Evolutionary conservation across 2,113 vertebrate genomes (phyloP).

Genomic region (Epinephelus moara): DNA sequence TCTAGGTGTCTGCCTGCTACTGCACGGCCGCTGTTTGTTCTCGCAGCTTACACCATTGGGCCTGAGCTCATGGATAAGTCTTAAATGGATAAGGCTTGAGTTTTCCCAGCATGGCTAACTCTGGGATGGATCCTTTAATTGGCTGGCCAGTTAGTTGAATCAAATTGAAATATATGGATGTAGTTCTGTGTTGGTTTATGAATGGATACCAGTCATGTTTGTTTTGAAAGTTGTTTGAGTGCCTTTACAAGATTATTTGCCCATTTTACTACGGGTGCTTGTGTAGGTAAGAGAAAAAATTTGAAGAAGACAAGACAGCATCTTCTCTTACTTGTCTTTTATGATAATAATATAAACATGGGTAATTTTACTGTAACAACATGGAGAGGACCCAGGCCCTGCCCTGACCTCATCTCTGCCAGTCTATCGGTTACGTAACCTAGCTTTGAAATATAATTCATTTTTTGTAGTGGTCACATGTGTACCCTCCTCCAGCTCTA

Average conservation of each 20-base stretch:
- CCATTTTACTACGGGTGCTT: not conserved
- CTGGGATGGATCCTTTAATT: constrained; percentile 12
- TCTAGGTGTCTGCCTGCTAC: constrained; percentile 63
- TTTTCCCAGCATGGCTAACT: constrained; percentile 29
- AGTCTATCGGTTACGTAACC: constrained; percentile 3
- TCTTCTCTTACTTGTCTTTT: not conserved
- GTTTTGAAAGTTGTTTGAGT: not conserved
- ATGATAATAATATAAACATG: not conserved
- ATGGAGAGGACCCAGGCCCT: not conserved
- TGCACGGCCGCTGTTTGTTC: constrained; percentile 47
- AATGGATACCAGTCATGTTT: not conserved
- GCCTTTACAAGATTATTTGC: not conserved
- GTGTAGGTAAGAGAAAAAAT: not conserved
- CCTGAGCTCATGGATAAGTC: constrained; percentile 47
- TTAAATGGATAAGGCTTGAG: constrained; percentile 63
- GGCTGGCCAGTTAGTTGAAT: not conserved
- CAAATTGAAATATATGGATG: not conserved
- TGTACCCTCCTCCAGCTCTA: constrained; percentile 13
- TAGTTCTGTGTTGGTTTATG: not conserved
- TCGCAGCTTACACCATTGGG: constrained; percentile 34
- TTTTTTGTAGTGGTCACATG: constrained; percentile 32
- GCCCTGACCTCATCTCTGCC: constrained; percentile 5
- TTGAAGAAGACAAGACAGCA: too few species aligned
- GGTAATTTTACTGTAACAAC: not conserved
- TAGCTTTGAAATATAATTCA: constrained; percentile 21